Percentiles rank a stretch among this genome's conserved stretches.
These are phyloP conservation scores for Tiliqua scincoides DNA, from an alignment of 2,113 vertebrate species.

Conservation along the genomic window DNA sequence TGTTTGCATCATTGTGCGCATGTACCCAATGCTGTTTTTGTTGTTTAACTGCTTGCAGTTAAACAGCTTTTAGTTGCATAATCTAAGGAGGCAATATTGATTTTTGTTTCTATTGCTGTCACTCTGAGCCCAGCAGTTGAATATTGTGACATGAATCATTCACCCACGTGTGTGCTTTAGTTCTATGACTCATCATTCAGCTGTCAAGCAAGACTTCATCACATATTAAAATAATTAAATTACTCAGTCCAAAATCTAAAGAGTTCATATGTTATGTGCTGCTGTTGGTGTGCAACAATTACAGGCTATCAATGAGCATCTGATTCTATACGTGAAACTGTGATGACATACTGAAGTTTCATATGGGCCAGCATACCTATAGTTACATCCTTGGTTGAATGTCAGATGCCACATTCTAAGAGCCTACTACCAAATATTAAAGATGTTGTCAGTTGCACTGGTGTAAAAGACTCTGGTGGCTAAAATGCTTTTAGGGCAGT, in stretches of 20 bases:
- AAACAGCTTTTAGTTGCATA: neutral
- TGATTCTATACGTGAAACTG: neutral
- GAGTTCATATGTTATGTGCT: neutral
- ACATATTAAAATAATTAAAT: constrained; percentile 14
- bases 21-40: constrained; percentile 1
- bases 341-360: neutral
- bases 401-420: neutral
- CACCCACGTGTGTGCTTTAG: constrained; percentile 18
- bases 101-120: constrained; percentile 11
- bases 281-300: neutral
- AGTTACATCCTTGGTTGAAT: neutral
- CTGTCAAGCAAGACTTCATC: neutral
- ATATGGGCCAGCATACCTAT: neutral
- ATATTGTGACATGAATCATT: constrained; percentile 33
- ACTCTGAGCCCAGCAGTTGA: neutral
- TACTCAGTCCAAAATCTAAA: neutral
- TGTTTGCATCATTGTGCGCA: neutral
- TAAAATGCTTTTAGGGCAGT: neutral
- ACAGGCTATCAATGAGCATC: neutral
- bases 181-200: constrained; percentile 21
- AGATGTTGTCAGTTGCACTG: neutral
- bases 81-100: constrained; percentile 7
- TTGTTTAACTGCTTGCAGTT: neutral
- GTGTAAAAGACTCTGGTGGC: neutral
- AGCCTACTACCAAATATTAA: neutral